Percentiles rank a stretch among this genome's conserved stretches.
Conservation (phyloP, 2,113 vertebrate genomes). For the Motacilla alba region DNA sequence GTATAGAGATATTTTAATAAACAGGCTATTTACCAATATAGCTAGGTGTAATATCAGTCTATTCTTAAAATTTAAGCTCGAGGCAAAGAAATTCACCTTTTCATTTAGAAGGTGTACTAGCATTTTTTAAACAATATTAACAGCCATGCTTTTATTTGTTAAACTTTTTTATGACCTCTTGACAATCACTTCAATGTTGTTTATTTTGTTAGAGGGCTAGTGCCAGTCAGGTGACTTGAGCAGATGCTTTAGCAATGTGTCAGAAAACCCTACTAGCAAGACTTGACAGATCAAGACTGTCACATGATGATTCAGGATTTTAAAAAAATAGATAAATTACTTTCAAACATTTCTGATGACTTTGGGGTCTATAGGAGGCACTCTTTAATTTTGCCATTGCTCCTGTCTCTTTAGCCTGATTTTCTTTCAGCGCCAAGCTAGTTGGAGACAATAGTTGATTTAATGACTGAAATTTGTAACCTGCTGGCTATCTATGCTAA, state of each 20-base stretch:
- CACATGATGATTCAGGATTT: background rate
- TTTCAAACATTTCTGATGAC: background rate
- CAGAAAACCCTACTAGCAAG: background rate
- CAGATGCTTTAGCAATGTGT: background rate
- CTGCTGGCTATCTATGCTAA: background rate
- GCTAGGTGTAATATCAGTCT: background rate
- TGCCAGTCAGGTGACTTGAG: background rate
- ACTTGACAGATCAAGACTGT: background rate
- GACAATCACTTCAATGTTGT: accelerated
- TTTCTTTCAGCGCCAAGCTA: background rate
- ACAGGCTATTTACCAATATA: background rate
- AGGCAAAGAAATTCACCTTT: background rate
- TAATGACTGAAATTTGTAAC: background rate
- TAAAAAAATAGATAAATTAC: background rate
- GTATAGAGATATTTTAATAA: background rate
- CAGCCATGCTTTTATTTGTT: accelerated
- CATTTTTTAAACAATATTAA: background rate
- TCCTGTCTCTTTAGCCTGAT: background rate
- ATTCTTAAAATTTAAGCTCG: background rate
- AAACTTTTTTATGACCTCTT: background rate
- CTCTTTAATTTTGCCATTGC: background rate
- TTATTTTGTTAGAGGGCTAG: background rate
- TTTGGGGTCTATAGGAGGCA: background rate
- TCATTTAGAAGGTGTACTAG: background rate
- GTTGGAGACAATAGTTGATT: background rate